phyloP scores from a whole-genome alignment of 2,888 invertebrate species.

The Dicranocentrus wangi region DNA sequence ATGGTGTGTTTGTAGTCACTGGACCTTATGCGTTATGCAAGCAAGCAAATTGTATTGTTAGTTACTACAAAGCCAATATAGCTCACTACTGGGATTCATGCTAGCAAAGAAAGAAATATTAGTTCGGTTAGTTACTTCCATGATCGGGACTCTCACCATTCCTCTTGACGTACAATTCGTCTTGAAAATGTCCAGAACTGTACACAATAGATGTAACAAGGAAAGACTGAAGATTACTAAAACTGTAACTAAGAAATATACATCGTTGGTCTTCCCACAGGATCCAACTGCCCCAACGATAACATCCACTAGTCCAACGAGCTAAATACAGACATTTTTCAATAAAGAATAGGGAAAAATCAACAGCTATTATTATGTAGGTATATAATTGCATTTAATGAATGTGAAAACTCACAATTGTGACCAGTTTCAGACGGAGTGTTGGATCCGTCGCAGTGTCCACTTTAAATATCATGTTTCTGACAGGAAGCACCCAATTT shows the following conservation, averaged over 20 bases:
- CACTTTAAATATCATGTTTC: slow-evolving; percentile 64
- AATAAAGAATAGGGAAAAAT: too few relatives aligned
- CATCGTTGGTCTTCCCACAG: slow-evolving; percentile 63
- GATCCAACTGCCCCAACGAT: slow-evolving; percentile 62
- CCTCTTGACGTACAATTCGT: slow-evolving; percentile 66
- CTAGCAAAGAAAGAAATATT: too few relatives aligned
- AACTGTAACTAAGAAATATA: slow-evolving; percentile 64
- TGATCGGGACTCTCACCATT: slow-evolving; percentile 57
- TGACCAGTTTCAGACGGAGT: slow-evolving; percentile 62
- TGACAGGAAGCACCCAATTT: neutral
- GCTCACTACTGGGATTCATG: too few relatives aligned
- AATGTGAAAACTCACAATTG: slow-evolving; percentile 69
- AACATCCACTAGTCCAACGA: slow-evolving; percentile 62
- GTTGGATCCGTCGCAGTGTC: slow-evolving; percentile 66
- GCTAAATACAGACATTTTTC: slow-evolving; percentile 24
- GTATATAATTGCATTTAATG: too few relatives aligned
- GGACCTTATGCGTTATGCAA: too few relatives aligned
- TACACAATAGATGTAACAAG: slow-evolving; percentile 63
- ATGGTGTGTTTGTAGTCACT: too few relatives aligned
- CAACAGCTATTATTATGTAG: too few relatives aligned
- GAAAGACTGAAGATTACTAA: slow-evolving; percentile 63
- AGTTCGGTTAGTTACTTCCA: slow-evolving; percentile 48
- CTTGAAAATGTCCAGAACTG: slow-evolving; percentile 67
- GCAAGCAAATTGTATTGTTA: too few relatives aligned
- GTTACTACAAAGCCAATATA: too few relatives aligned